Evolutionary conservation across 30 jellyfish, hydroid and myxozoan species (phyloP).

Genomic region (Phacellophora camtschatica): DNA sequence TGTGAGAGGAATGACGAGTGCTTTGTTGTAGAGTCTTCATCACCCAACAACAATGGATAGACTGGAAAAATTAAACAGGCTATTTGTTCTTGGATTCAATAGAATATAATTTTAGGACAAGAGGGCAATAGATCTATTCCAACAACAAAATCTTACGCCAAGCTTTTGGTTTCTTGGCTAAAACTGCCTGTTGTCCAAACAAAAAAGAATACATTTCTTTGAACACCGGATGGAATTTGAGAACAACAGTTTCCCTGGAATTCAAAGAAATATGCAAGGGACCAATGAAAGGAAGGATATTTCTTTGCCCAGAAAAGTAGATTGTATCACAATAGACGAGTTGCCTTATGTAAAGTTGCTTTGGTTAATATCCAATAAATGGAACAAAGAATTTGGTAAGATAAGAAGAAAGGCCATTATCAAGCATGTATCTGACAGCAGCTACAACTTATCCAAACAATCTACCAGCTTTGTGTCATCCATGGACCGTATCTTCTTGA

Average conservation of each 20-base stretch:
- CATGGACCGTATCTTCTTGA: not conserved
- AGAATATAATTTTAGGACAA: slow-evolving; percentile 14
- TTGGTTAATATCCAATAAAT: slow-evolving; percentile 32
- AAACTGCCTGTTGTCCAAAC: slow-evolving; percentile 19
- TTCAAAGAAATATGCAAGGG: slow-evolving; percentile 17
- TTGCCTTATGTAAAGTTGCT: slow-evolving; percentile 28
- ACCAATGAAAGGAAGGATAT: slow-evolving; percentile 20
- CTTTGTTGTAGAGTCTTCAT: slow-evolving; percentile 33
- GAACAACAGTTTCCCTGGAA: slow-evolving; percentile 35
- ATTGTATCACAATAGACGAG: not conserved
- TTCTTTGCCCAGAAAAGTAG: not conserved
- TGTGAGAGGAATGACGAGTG: not conserved
- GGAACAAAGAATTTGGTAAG: slow-evolving; percentile 45
- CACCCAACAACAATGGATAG: slow-evolving; percentile 39
- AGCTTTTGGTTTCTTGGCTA: slow-evolving; percentile 32
- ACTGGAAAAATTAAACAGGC: not conserved
- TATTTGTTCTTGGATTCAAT: slow-evolving; percentile 1
- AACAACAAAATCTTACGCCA: slow-evolving; percentile 42
- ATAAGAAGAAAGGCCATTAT: not conserved
- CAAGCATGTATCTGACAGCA: not conserved
- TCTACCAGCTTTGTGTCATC: not conserved
- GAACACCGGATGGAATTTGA: slow-evolving; percentile 4
- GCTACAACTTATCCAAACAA: not conserved
- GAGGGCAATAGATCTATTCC: slow-evolving; percentile 21
- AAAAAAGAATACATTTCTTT: slow-evolving; percentile 13